Evolutionary conservation across 2,797 vertebrate genomes (phyloP).

Genomic region (Gallirallus australis): DNA sequence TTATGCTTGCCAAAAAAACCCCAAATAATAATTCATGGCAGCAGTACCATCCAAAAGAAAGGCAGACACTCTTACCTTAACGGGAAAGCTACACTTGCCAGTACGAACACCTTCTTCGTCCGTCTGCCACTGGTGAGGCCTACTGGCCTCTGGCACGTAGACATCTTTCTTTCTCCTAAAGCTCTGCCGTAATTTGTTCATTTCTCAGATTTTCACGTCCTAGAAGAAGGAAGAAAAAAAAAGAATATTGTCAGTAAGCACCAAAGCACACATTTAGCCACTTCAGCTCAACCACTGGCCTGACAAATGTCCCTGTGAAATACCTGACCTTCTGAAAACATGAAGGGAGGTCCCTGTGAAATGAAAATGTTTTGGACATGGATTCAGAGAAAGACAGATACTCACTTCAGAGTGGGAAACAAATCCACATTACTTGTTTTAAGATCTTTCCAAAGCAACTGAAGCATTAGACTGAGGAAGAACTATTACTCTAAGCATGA

Average conservation of each 20-base stretch:
- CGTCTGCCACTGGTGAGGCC: slow-evolving; percentile 98
- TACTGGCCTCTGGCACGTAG: slow-evolving; percentile 97
- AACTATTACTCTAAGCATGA: not conserved
- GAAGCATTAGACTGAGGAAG: not conserved
- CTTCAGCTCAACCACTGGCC: not conserved
- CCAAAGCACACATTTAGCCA: not conserved
- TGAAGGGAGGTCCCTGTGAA: not conserved
- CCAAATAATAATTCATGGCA: not conserved
- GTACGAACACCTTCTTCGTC: slow-evolving; percentile 96
- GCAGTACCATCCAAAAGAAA: not conserved
- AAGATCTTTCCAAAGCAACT: not conserved
- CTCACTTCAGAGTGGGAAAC: not conserved
- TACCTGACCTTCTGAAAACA: not conserved
- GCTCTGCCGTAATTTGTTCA: slow-evolving; percentile 99
- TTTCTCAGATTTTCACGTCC: slow-evolving; percentile 82
- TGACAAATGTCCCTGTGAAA: not conserved
- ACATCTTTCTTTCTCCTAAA: slow-evolving; percentile 99
- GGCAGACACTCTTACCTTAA: slow-evolving; percentile 89
- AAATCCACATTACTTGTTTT: not conserved
- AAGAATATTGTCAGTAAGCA: not conserved
- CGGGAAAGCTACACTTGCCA: slow-evolving; percentile 96
- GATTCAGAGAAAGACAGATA: not conserved
- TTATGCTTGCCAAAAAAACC: not conserved
- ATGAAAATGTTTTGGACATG: not conserved
- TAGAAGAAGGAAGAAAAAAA: slow-evolving; percentile 42